Conservation (phyloP, 1,140 invertebrate species). For the Psilanteris sp. region DNA sequence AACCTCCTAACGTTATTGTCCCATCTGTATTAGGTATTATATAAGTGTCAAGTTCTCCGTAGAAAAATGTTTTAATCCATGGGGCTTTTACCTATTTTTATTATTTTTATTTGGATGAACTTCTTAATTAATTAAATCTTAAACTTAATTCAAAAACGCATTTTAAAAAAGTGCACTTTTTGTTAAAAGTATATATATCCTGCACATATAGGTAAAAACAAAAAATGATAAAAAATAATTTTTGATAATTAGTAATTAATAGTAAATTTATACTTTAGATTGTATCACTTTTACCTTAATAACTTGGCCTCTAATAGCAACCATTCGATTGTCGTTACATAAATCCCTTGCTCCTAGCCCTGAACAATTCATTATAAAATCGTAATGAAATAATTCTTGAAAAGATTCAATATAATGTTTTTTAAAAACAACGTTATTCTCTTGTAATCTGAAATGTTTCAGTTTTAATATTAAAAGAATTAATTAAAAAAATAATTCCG, state of each 20-base stretch:
- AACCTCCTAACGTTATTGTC: conserved; percentile 90
- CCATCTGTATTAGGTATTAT: conserved; percentile 88
- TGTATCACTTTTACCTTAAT: conserved; percentile 84
- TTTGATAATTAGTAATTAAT: too few relatives aligned
- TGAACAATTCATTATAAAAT: conserved; percentile 93
- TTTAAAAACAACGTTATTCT: conserved; percentile 81
- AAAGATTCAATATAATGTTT: conserved; percentile 83
- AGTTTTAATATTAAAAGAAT: conserved; percentile 12
- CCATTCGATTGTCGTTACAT: conserved; percentile 87
- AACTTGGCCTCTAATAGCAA: conserved; percentile 94
- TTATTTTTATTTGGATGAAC: too few relatives aligned
- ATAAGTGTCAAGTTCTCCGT: conserved; percentile 91
- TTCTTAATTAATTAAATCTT: too few relatives aligned
- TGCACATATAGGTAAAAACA: too few relatives aligned
- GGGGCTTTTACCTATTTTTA: conserved; percentile 87
- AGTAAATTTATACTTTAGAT: too few relatives aligned
- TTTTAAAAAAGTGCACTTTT: too few relatives aligned
- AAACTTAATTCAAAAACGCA: too few relatives aligned
- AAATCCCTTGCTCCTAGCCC: conserved; percentile 90
- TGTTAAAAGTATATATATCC: too few relatives aligned
- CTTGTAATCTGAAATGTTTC: conserved; percentile 82
- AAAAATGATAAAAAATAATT: too few relatives aligned
- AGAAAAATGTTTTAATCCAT: conserved; percentile 93
- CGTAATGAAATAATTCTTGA: conserved; percentile 83
- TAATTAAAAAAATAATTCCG: too few relatives aligned